Percentiles rank a stretch among this genome's conserved stretches.
phyloP scores from a whole-genome alignment of 2,797 vertebrate genomes.

The Anabacerthia variegaticeps region DNA sequence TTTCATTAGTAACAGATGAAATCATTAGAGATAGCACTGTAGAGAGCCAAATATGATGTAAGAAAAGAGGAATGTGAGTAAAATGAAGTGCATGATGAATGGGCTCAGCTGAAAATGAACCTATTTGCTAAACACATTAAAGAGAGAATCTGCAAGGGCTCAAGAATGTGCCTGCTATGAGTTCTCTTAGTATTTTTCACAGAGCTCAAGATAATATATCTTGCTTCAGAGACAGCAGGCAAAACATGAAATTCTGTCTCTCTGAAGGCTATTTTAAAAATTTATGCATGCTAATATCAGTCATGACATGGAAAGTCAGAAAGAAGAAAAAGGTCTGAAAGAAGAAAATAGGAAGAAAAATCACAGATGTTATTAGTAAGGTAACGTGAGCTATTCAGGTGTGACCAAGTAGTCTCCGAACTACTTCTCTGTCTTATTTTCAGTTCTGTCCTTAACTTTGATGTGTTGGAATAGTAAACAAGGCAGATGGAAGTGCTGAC shows the following conservation, averaged over 20 bases:
- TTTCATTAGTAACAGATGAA: constrained; percentile 44
- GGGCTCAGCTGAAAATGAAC: neutral
- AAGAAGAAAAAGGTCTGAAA: neutral
- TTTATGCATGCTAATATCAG: neutral
- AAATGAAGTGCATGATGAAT: constrained; percentile 8
- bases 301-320: neutral
- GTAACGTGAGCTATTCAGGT: neutral
- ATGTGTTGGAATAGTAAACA: neutral
- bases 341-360: neutral
- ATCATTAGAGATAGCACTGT: neutral
- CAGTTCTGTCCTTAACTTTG: neutral
- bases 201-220: neutral
- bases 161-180: neutral
- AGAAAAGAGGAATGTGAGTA: constrained; percentile 8
- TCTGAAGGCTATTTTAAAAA: neutral
- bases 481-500: neutral
- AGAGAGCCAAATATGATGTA: constrained; percentile 39
- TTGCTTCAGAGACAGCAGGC: neutral
- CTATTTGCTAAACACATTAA: neutral
- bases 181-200: neutral
- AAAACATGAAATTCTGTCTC: neutral
- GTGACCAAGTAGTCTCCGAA: neutral
- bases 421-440: neutral
- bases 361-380: neutral
- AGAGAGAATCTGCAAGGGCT: neutral